Evolutionary conservation across 92 coral and sea anemone genomes (phyloP), one percentile per base, ranked within the genome.

Genomic region (Scolanthus callimorphus): DNA sequence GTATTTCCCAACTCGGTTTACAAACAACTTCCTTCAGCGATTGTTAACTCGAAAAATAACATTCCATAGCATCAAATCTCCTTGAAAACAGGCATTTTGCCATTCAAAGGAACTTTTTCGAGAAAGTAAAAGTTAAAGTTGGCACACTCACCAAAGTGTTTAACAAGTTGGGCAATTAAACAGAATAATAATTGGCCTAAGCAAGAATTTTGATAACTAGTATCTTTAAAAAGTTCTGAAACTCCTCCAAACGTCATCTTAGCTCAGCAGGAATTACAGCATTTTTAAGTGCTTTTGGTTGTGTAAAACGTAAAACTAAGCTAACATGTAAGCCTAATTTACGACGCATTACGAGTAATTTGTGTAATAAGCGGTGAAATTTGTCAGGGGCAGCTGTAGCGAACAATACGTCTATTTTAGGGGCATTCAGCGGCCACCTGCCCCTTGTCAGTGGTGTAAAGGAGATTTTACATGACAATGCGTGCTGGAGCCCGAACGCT

Each of bases 391-490:
- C 96, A 88, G 96, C 96, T 88, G 96, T 78, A 50, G 52, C 17
- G 29, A 83, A 88, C 96, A 88, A 88, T 60, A 53, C 86, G 59
- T 49, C 72, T 88, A 88, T 83, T 88, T 83, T 83, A 58, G 77
- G 68, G 51, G 86, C 68, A 83, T 88, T 69, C 74, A 83, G 31
- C 37, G 63, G 73, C 82, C 96, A 88, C 96, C 96, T 88, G 96
- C 90, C n/a, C n/a, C 69, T 11, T 60, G 30, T 68, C 60, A 68
- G 66, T 68, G 80, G 77, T 49, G 69, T 60, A 31, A 38, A 51
- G 25, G 23, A 27, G 29, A 87, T 88, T n/a, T 88, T 67, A 67
- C 96, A 88, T 88, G 23, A 88, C 78, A 88, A 88, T 83, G 17
- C 69, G 27, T 26, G 13, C 62, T 17, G 22, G 22, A 19, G 52